These are phyloP conservation scores for Strigamia crassipes DNA, from an alignment of 2,888 invertebrate species.

Conservation along the genomic window DNA sequence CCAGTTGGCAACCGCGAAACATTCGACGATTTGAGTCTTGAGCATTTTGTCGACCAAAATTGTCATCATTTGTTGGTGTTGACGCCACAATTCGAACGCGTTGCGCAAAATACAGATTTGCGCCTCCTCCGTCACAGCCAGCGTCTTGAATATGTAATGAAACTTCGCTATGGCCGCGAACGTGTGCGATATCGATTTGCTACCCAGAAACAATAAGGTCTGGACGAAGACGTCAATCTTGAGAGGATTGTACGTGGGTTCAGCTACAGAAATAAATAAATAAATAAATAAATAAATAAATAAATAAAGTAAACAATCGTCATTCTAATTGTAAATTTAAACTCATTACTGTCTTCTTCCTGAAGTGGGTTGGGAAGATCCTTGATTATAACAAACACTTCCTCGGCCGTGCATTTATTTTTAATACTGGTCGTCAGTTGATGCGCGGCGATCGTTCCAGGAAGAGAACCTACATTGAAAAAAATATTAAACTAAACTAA, in stretches of 20 bases:
- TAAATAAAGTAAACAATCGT: too few relatives aligned
- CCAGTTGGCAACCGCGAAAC: constrained; percentile 97
- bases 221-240: constrained; percentile 98
- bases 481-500: not conserved
- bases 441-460: constrained; percentile 68
- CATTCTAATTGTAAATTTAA: not conserved
- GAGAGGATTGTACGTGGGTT: constrained; percentile 77
- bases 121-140: constrained; percentile 92
- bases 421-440: constrained; percentile 84
- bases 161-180: constrained; percentile 96
- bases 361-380: constrained; percentile 78
- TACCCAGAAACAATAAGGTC: constrained; percentile 87
- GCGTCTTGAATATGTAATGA: constrained; percentile 66
- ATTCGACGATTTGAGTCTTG: constrained; percentile 95
- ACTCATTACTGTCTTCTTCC: constrained; percentile 64
- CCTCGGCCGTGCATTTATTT: constrained; percentile 86
- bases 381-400: constrained; percentile 82
- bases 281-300: too few relatives aligned
- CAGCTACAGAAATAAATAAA: constrained; percentile 48
- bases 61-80: constrained; percentile 94
- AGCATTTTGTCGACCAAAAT: constrained; percentile 95
- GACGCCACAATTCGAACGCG: constrained; percentile 92
- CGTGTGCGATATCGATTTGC: constrained; percentile 97
- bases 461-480: constrained; percentile 54
- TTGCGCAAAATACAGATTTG: constrained; percentile 91